Base-by-base conservation (phyloP, 2,888 invertebrate genomes). In the Plebejus melissa region DNA sequence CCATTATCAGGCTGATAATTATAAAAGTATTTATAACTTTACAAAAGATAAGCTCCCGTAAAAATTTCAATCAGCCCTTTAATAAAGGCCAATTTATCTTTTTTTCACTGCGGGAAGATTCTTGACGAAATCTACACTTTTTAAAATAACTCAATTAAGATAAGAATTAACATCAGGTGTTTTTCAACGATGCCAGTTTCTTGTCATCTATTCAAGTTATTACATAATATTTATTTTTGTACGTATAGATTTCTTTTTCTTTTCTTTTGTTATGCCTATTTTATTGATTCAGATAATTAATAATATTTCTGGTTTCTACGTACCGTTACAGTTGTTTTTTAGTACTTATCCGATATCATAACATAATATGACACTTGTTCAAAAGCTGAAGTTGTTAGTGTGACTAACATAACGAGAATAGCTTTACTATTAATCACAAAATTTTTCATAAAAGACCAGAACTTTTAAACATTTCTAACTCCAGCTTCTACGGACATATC, bases 1-100 rank as follows among this genome's bases (percentile, higher is more conserved):
- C 79, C 78, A 80, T 79, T 80, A 79, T 79, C 79, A 80, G 79
- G 78, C 79, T 79, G 79, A 80, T 80, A 80, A 80, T 80, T 80
- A 80, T 78, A 77, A 77, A 78, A 79, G 79, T 79, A 79, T 80
- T 80, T 75, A 75, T 77, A 80, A 79, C 77, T 78, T 80, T 77
- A 72, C 71, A 75, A 79, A 78, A 78, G 78, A 77, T 77, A 78
- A 79, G 76, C 76, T 74, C 69, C 57, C 78, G 77, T 77, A 78
- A 78, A 77, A 79, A 77, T 60, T 78, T 70, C 69, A 75, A 70
- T 75, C 57, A 54, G 5, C 38, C 69, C 16, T 16, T 70, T 75
- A 38, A 65, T 74, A 60, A 60, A 65, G 60, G 28, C 32, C 54
- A 72, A 54, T 65, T 74, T 65, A 41, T 41, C 38, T 41, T 38